Conservation (phyloP, 2,797 vertebrate species). For the Onychomys torridus region DNA sequence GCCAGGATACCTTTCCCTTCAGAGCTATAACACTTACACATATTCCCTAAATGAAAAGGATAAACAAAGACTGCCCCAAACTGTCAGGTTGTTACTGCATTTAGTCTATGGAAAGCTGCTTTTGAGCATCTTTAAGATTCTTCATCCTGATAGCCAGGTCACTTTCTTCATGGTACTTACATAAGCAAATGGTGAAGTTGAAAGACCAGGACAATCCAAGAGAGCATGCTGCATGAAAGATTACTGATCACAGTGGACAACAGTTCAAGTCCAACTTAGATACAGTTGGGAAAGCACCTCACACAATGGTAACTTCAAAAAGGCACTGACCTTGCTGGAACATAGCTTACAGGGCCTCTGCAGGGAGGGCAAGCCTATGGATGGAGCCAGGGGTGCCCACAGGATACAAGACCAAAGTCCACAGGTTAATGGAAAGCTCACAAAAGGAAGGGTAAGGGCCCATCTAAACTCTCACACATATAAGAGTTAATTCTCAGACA, state of each 20-base stretch:
- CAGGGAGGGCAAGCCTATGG: too few relatives aligned
- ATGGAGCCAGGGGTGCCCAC: background rate
- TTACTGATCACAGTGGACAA: background rate
- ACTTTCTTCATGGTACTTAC: background rate
- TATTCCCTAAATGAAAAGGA: background rate
- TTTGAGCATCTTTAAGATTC: background rate
- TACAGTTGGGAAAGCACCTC: background rate
- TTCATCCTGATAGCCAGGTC: background rate
- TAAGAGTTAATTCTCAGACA: background rate
- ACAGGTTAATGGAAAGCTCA: background rate
- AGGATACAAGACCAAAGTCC: background rate
- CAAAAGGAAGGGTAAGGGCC: background rate
- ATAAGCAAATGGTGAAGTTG: background rate
- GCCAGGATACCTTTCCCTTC: too few relatives aligned
- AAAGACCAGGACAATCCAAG: background rate
- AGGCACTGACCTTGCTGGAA: background rate
- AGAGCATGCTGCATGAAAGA: background rate
- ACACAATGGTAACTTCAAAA: background rate
- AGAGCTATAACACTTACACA: too few relatives aligned
- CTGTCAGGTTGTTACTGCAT: background rate
- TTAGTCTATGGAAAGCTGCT: background rate
- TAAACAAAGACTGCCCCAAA: background rate
- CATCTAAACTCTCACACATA: background rate
- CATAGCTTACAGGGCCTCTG: background rate
- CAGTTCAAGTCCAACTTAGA: background rate